Base-by-base conservation (phyloP, 1,140 invertebrate genomes). In the Caenorhabditis latens region DNA sequence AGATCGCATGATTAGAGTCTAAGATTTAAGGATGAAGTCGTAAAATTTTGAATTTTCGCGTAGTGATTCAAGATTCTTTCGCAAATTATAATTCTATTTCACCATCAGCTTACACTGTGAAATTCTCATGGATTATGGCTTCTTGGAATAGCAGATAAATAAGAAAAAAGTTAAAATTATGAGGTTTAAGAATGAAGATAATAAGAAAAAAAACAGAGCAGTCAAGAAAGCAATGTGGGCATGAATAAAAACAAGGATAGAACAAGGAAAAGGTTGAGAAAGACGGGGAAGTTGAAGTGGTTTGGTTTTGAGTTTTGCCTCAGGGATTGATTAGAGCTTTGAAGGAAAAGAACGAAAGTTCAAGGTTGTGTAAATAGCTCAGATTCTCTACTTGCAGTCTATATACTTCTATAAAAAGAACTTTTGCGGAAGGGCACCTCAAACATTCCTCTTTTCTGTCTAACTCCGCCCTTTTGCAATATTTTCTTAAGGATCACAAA, bases 31-130 rank as follows among this genome's bases (percentile, higher is more conserved):
- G n/a, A 50, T 14, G 46, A 79, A 79, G 40, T 32, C 65, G 65
- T 50, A 79, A 79, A 48, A 79, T 79, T 21, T 21, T 6, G 14
- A 11, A 32, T 11, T 48, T 32, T 79, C 13, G 5, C 7, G 11
- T 7, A 46, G 42, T 71, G 65, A 46, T 71, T 71, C 46, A 32
- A 71, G 65, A 46, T 79, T 50, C 24, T 3, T 46, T 71, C 65
- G 14, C n/a, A 24, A 53, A 79, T 13, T 48, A 50, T 50, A 79
- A 79, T 79, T 50, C 71, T 1, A 43, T 79, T 50, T n/a, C 21
- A 48, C 6, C 46, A 11, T 50, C 43, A 50, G 46, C 43, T 50
- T 21, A 79, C 24, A 21, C n/a, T 50, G 19, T 21, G 71, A 7
- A 4, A 50, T 79, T 79, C n/a, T 50, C 46, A 8, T 42, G 14